A percentile compares a stretch with the other conserved stretches of the same genome.
Conservation (phyloP, 2,113 vertebrate genomes). For the Aleadryas rufinucha region DNA sequence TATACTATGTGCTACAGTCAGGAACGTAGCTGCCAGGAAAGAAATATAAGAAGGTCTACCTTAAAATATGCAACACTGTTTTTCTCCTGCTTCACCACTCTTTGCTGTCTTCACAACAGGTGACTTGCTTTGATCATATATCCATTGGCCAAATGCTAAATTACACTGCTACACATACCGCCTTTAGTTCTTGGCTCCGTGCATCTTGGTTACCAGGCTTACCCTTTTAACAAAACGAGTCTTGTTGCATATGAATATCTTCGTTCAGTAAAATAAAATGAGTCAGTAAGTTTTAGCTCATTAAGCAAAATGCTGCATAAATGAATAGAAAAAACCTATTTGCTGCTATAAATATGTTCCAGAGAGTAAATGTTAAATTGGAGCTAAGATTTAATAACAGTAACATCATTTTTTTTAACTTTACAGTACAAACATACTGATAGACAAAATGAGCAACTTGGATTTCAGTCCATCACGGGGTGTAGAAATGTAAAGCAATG, state of each 20-base stretch:
- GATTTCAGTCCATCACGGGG: not conserved
- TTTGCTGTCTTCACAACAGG: rapidly evolving
- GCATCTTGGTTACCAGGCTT: not conserved
- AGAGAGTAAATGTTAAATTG: not conserved
- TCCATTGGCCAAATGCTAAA: not conserved
- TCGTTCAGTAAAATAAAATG: conserved; percentile 32
- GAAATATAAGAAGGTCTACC: not conserved
- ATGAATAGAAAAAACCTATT: not conserved
- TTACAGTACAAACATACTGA: not conserved
- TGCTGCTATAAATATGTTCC: not conserved
- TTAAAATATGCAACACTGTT: not conserved
- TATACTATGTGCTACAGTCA: not conserved
- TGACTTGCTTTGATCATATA: not conserved
- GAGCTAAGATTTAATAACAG: not conserved
- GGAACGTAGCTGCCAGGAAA: not conserved
- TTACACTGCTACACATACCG: not conserved
- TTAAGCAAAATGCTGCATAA: conserved; percentile 42
- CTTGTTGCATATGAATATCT: not conserved
- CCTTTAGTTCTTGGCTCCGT: not conserved
- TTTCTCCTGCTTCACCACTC: not conserved
- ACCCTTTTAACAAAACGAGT: not conserved
- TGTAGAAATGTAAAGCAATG: not conserved
- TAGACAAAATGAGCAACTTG: not conserved
- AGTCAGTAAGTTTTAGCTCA: conserved; percentile 37
- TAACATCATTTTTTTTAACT: not conserved